phyloP scores from a whole-genome alignment of 2,113 vertebrate species.

The Oxyruncus cristatus region DNA sequence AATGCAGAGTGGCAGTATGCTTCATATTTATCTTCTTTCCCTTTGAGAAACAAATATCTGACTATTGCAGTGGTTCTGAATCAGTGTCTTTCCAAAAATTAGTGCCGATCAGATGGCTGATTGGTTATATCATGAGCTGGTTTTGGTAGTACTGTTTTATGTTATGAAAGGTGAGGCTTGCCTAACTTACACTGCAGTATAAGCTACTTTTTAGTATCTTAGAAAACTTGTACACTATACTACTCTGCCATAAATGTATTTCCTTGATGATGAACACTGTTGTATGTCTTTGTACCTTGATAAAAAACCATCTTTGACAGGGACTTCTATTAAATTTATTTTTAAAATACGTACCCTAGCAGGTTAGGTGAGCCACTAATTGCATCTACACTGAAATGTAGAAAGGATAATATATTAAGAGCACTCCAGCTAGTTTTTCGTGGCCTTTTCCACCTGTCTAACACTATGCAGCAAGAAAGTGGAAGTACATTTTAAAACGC shows the following conservation, averaged over 20 bases:
- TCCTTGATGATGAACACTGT: background rate
- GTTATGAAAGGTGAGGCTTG: background rate
- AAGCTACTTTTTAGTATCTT: background rate
- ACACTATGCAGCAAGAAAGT: background rate
- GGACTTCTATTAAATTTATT: background rate
- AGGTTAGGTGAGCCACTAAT: background rate
- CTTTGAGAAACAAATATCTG: background rate
- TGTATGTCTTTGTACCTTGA: background rate
- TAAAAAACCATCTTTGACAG: background rate
- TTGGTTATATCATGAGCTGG: background rate
- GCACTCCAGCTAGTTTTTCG: background rate
- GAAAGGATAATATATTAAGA: background rate
- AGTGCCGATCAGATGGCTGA: background rate
- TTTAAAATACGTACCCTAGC: rapidly evolving
- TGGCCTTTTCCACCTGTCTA: background rate
- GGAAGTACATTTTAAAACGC: background rate
- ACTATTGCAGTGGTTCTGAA: background rate
- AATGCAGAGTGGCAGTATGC: background rate
- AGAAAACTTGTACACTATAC: background rate
- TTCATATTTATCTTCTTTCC: background rate
- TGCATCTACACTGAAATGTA: background rate
- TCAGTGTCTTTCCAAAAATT: background rate
- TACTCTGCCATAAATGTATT: background rate
- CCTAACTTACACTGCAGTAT: background rate
- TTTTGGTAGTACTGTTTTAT: background rate